Base-by-base conservation (phyloP, 1,140 invertebrate species). In the Penaeus japonicus region DNA sequence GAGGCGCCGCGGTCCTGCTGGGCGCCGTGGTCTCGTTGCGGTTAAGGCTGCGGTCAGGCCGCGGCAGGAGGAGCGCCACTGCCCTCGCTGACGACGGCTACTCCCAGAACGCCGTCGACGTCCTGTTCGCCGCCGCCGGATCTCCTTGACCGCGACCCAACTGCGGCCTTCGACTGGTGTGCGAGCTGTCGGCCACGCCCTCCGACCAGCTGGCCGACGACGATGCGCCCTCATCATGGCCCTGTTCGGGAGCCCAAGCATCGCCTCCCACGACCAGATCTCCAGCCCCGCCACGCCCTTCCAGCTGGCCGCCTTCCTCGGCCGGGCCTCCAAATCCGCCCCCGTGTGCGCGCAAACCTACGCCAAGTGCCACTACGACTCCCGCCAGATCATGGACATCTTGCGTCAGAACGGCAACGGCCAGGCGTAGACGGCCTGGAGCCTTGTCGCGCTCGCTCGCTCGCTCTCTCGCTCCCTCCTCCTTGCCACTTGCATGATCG, bases 101-200 rank as follows among this genome's bases (percentile, higher is more conserved):
- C 73, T 57, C 55, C 39, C n/a, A 18, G 73, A 47, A 59, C 47
- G 84, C 73, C 17, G 22, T 78, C 20, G 84, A 85, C 27, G 47
- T 62, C 4, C 53, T 85, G 53, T 78, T 85, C 20, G 27, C 54
- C 17, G 55, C 54, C 20, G 84, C 84, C 0, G 54, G n/a, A 4
- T n/a, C 53, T 22, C 4, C 79, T 30, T 70, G 79, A 53, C 73
- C 30, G 24, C 5, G 79, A 54, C 39, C 73, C 73, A 77, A 77
- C 30, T 85, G 84, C 20, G 84, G 84, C 24, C 84, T 79, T 30
- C 84, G 84, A 4, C 53, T 85, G 27, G 73, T 85, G 30, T 85
- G 84, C 84, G 84, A 85, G 54, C 32, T 85, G 84, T 70, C 84
- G 10, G 75, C 84, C 73, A 59, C 54, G 12, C 54, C 54, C 2